These are phyloP conservation scores for Atherix ibis DNA, from an alignment of 2,888 invertebrate species.

Conservation along the genomic window DNA sequence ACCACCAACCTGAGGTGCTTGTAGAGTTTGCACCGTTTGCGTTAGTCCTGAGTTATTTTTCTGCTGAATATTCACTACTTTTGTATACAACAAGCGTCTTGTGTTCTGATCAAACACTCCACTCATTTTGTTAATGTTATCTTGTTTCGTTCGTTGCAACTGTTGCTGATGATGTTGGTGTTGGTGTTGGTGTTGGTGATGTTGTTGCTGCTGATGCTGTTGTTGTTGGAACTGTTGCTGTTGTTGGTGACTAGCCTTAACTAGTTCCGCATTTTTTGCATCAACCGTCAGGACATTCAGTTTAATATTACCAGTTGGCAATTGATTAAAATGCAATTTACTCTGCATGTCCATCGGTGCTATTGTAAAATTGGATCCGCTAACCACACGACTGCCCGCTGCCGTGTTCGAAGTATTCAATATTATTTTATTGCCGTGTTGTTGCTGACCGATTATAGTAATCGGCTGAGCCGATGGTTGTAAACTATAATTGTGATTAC, in stretches of 20 bases:
- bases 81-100: constrained; percentile 29
- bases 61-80: constrained; percentile 24
- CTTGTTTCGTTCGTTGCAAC: constrained; percentile 15
- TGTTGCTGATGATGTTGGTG: constrained; percentile 7
- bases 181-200: constrained; percentile 11
- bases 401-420: constrained; percentile 20
- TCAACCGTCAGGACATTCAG: constrained; percentile 27
- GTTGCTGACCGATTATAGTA: constrained; percentile 22
- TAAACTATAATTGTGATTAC: constrained; percentile 31
- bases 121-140: constrained; percentile 13
- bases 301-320: constrained; percentile 28
- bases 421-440: constrained; percentile 27
- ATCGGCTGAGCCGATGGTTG: constrained; percentile 29
- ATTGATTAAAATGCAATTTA: constrained; percentile 27
- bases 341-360: constrained; percentile 23
- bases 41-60: constrained; percentile 23
- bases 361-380: constrained; percentile 22
- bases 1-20: too few species aligned
- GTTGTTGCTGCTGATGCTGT: constrained; percentile 10
- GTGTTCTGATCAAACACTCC: constrained; percentile 18
- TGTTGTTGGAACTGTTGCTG: constrained; percentile 7
- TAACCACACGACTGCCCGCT: constrained; percentile 6
- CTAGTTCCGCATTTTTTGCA: constrained; percentile 11
- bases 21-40: constrained; percentile 9
- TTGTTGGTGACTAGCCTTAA: constrained; percentile 11